Conservation (phyloP, 2,113 vertebrate species). For the Elephas maximus region DNA sequence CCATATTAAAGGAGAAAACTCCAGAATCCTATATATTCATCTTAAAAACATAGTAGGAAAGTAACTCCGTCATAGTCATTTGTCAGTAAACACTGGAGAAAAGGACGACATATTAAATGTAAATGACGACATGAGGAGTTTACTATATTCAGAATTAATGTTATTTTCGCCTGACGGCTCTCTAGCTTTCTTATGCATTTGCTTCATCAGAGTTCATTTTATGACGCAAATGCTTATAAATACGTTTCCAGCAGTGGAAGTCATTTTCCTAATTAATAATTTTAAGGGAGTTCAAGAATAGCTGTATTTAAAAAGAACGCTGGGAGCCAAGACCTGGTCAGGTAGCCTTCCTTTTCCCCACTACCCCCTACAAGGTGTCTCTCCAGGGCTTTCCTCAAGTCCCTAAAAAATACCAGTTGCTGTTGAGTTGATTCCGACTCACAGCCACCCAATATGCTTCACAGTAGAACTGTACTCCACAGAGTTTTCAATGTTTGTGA, state of each 20-base stretch:
- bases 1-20: not conserved
- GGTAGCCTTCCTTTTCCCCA: not conserved
- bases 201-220: not conserved
- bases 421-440: too few species aligned
- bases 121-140: not conserved
- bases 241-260: not conserved
- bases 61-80: not conserved
- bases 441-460: too few species aligned
- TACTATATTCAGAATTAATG: not conserved
- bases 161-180: not conserved
- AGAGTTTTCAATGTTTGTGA: too few species aligned
- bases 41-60: not conserved
- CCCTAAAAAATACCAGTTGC: too few species aligned
- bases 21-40: not conserved
- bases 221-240: not conserved
- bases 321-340: not conserved
- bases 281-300: not conserved
- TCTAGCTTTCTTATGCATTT: not conserved
- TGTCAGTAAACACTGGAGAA: not conserved
- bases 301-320: not conserved
- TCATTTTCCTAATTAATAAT: not conserved
- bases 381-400: too few species aligned
- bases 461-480: too few species aligned
- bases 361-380: rapidly evolving
- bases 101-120: not conserved